Conservation (phyloP, 2,888 invertebrate genomes). For the Boloria selene region DNA sequence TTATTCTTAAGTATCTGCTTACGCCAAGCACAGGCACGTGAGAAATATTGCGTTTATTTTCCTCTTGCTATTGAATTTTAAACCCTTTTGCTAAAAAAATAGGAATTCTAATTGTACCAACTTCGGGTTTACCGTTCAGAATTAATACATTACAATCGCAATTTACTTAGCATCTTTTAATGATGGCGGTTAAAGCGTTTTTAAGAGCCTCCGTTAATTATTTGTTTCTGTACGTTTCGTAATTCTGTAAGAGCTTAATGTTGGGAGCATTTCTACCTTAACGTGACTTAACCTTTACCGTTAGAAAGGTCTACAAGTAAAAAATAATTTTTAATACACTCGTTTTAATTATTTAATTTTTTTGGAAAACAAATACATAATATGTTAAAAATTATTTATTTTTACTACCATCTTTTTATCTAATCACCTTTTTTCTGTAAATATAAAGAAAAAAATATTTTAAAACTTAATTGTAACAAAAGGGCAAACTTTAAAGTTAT, state of each 20-base stretch:
- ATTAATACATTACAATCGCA: conserved; percentile 38
- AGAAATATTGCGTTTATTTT: conserved; percentile 47
- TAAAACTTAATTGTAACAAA: too few species aligned
- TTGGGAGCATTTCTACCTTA: conserved; percentile 22
- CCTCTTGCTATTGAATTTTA: conserved; percentile 7
- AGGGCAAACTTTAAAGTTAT: too few species aligned
- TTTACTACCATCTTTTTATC: too few species aligned
- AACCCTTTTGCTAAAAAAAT: background rate
- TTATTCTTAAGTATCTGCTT: conserved; percentile 46
- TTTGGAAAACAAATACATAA: background rate
- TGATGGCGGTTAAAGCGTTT: conserved; percentile 35
- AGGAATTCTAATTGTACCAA: conserved; percentile 3
- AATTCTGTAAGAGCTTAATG: conserved; percentile 32
- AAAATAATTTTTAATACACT: background rate
- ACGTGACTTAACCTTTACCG: conserved; percentile 27
- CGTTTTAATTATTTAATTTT: background rate
- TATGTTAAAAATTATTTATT: too few species aligned
- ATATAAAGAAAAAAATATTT: too few species aligned
- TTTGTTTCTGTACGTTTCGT: conserved; percentile 37
- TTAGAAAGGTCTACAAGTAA: conserved; percentile 4
- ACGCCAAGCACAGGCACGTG: conserved; percentile 54
- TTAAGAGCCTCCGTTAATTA: conserved; percentile 35
- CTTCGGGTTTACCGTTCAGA: background rate
- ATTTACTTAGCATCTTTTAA: conserved; percentile 45
- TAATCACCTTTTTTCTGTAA: too few species aligned